phyloP scores from a whole-genome alignment of 2,797 vertebrate genomes.

The Lutjanus campechanus region DNA sequence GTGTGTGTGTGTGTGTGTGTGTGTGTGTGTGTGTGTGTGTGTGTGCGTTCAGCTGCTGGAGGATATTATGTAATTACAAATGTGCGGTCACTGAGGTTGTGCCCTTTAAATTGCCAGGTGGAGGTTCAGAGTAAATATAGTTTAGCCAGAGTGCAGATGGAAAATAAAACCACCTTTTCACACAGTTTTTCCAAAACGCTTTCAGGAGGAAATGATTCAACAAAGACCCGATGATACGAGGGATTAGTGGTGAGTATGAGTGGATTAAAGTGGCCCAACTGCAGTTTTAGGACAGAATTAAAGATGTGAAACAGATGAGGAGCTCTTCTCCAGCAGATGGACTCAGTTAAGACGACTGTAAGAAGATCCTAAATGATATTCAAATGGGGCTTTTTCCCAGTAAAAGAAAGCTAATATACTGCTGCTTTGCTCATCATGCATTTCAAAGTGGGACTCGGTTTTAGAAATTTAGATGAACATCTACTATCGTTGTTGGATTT shows the following conservation, averaged over 20 bases:
- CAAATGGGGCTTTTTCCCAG: not conserved
- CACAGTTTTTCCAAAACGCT: not conserved
- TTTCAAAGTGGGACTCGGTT: not conserved
- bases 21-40: constrained; percentile 2
- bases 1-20: constrained; percentile 3
- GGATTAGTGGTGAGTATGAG: too few relatives aligned
- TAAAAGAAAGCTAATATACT: not conserved
- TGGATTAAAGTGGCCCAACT: too few relatives aligned
- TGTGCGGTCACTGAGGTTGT: constrained; percentile 22
- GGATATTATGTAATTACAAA: constrained; percentile 44
- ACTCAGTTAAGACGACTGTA: not conserved
- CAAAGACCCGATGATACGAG: not conserved
- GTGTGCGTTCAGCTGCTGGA: constrained; percentile 26
- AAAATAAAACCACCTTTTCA: constrained; percentile 29
- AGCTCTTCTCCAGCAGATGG: too few relatives aligned
- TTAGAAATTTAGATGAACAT: not conserved
- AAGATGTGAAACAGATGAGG: too few relatives aligned
- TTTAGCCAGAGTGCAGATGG: constrained; percentile 18
- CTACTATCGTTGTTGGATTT: not conserved
- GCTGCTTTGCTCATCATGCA: fast-evolving
- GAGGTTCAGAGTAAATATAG: constrained; percentile 35
- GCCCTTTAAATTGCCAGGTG: constrained; percentile 47
- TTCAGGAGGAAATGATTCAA: not conserved
- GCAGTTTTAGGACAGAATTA: not conserved
- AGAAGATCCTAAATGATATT: not conserved